phyloP scores from a whole-genome alignment of 1,140 invertebrate genomes.

The Ooceraea biroi region DNA sequence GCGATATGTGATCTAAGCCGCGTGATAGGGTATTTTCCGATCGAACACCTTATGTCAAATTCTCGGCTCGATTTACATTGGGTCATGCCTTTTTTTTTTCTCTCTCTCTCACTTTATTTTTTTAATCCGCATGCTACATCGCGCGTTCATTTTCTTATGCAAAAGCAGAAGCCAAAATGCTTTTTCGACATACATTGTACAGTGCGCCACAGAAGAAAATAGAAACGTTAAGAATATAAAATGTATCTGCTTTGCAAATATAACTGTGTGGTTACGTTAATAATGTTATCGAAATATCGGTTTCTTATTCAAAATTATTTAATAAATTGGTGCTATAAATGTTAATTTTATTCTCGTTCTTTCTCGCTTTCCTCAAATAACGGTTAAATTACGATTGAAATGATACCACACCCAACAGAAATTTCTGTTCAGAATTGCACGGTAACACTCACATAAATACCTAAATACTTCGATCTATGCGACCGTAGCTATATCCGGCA shows the following conservation, averaged over 20 bases:
- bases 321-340: background rate
- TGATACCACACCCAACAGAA: background rate
- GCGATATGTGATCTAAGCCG: conserved; percentile 12
- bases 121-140: background rate
- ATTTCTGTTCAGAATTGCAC: background rate
- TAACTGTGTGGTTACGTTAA: no score
- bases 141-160: background rate
- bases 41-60: background rate
- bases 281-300: background rate
- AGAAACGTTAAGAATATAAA: background rate
- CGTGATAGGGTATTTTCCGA: conserved; percentile 30
- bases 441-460: background rate
- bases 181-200: background rate
- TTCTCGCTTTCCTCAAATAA: background rate
- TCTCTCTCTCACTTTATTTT: background rate
- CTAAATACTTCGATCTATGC: conserved; percentile 8
- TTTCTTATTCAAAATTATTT: background rate
- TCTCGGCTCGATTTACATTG: background rate
- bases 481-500: conserved; percentile 17
- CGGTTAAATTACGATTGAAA: background rate
- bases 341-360: background rate
- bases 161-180: background rate
- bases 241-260: background rate
- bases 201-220: background rate
- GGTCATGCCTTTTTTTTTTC: background rate